Percentiles rank a stretch among this genome's conserved stretches.
These are phyloP conservation scores for Polylopha cassiicola DNA, from an alignment of 2,888 invertebrate species.

Conservation along the genomic window DNA sequence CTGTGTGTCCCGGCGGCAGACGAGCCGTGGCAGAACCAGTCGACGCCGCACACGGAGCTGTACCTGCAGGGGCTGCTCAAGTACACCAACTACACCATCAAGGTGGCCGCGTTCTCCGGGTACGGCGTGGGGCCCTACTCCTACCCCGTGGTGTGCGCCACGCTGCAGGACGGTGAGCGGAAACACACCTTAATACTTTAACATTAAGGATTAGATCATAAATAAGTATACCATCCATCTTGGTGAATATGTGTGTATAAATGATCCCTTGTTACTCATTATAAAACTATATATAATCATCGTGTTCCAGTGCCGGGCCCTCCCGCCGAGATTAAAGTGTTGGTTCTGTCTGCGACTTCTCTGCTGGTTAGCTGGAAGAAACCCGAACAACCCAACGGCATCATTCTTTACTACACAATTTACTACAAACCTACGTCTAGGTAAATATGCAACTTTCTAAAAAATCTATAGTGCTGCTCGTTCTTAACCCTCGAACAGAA, in stretches of 20 bases:
- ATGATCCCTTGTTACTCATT: too few relatives aligned
- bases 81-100: constrained; percentile 91
- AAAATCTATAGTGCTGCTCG: too few relatives aligned
- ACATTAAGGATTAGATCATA: too few relatives aligned
- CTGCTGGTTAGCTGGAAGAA: constrained; percentile 91
- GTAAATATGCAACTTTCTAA: too few relatives aligned
- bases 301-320: constrained; percentile 83
- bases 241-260: too few relatives aligned
- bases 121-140: constrained; percentile 90
- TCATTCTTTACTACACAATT: constrained; percentile 87
- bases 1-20: constrained; percentile 38
- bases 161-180: constrained; percentile 87
- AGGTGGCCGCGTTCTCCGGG: constrained; percentile 89
- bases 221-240: too few relatives aligned
- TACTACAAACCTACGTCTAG: constrained; percentile 78
- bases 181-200: background rate
- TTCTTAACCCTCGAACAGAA: too few relatives aligned
- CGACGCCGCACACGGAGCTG: constrained; percentile 84
- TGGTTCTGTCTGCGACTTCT: constrained; percentile 86
- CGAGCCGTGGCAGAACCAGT: constrained; percentile 64
- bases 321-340: constrained; percentile 88
- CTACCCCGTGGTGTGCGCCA: constrained; percentile 85
- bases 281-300: background rate
- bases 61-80: constrained; percentile 87
- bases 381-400: constrained; percentile 87